Evolutionary conservation across 2,888 invertebrate genomes (phyloP).

Genomic region (Caenorhabditis sp.): DNA sequence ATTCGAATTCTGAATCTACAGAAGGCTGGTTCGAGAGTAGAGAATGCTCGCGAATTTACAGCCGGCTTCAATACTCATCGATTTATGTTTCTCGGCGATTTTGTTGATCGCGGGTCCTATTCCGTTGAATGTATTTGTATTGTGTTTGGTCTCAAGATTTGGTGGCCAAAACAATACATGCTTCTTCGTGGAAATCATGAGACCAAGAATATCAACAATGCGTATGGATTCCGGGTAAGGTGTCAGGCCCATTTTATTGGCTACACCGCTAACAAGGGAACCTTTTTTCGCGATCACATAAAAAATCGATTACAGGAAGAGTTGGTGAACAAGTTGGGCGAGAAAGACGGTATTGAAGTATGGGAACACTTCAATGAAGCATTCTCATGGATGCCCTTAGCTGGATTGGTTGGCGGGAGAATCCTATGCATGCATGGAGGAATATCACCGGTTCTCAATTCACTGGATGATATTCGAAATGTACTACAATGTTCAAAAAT

Average conservation of each 20-base stretch:
- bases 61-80: conserved; percentile 5
- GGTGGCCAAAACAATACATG: conserved; percentile 18
- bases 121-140: conserved; percentile 38
- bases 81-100: conserved; percentile 44
- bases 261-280: no score
- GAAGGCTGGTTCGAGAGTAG: neutral
- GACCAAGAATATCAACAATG: conserved; percentile 36
- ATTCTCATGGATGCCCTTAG: conserved; percentile 40
- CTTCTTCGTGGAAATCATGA: conserved; percentile 49
- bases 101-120: conserved; percentile 33
- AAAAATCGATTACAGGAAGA: no score
- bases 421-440: conserved; percentile 52
- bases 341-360: conserved; percentile 8
- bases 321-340: neutral
- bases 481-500: conserved; percentile 11
- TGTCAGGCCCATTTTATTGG: no score
- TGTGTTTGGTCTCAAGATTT: conserved; percentile 29
- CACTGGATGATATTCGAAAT: conserved; percentile 20
- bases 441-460: conserved; percentile 28
- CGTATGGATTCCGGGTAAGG: conserved; percentile 39
- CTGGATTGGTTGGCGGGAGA: conserved; percentile 25
- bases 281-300: no score
- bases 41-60: neutral
- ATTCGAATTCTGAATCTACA: conserved; percentile 19
- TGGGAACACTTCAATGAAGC: conserved; percentile 31